Evolutionary conservation across 2,888 invertebrate genomes (phyloP), one percentile per base, ranked within the genome.

Genomic region (Arctia plantaginis): DNA sequence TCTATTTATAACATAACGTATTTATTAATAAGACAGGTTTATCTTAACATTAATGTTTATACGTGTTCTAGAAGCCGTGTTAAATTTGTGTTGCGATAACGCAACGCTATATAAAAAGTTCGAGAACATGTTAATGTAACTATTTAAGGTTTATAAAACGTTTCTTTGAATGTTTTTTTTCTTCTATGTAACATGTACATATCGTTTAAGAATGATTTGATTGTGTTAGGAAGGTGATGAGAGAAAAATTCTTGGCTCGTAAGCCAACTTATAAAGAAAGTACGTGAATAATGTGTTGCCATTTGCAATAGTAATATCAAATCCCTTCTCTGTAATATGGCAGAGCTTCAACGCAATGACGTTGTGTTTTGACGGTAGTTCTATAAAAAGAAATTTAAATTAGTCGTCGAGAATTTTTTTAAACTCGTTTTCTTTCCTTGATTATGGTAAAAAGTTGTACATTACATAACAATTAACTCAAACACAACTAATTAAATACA

Each of bases 261-360:
- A 20, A n/a, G 62, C 62, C 62, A 64, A 64, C 3, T 64, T 27
- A 30, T 64, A 64, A 30, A 30, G 62, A 64, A 64, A 64, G 62
- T 64, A 30, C 66, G n/a, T 13, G 73, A 73, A 67, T 39, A 64
- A 55, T 55, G n/a, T 55, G 76, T 83, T 82, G 66, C 76, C 66
- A 83, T 73, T 75, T 30, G 35, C 77, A 72, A 55, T n/a, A 35
- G n/a, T 51, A 35, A 55, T 35, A 55, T 27, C 35, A 35, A 68
- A 69, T 51, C 35, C 35, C 18, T 55, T 59, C 13, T 35, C 33
- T 69, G n/a, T 35, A 59, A 51, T 80, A 79, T 85, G 85, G 85
- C 85, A 85, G 44, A 35, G 71, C 68, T 82, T 85, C 85, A 85
- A 85, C 39, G 1, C 7, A 35, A 35, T 83, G 85, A 80, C 84